A percentile compares a stretch with the other conserved stretches of the same genome.
Conservation (phyloP, 2,113 vertebrate genomes). For the Corythaixoides concolor region DNA sequence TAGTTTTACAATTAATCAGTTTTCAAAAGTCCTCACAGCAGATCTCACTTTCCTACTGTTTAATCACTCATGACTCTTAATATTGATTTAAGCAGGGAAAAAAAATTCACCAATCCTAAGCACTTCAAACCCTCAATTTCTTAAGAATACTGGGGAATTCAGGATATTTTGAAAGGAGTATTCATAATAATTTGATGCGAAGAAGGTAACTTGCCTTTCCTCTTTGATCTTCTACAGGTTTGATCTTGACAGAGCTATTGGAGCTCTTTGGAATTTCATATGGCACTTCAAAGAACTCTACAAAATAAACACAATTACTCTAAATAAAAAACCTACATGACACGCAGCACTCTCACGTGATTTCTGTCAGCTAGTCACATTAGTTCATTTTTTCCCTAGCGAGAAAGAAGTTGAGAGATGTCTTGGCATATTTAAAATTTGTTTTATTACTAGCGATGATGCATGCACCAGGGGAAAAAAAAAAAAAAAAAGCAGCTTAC, state of each 20-base stretch:
- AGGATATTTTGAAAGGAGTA: background rate
- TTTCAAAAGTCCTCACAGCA: background rate
- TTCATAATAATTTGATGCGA: background rate
- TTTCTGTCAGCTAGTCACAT: background rate
- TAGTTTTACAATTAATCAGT: background rate
- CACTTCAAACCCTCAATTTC: background rate
- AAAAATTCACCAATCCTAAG: background rate
- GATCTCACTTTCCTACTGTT: background rate
- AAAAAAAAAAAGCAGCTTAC: background rate
- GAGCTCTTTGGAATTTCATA: conserved; percentile 27
- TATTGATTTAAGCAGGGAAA: background rate
- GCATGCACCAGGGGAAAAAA: background rate
- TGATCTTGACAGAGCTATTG: conserved; percentile 3
- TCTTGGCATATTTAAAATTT: background rate
- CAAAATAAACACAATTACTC: background rate
- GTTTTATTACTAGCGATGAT: background rate
- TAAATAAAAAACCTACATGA: background rate
- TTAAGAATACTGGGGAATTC: background rate
- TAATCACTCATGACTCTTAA: background rate
- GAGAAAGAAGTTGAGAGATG: background rate
- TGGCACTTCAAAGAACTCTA: conserved; percentile 52
- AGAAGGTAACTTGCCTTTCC: conserved; percentile 41
- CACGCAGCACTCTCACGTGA: background rate
- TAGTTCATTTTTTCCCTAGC: background rate
- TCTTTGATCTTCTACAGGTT: background rate